Conservation (phyloP, 35 echinoderm and acorn worm species). For the Chiridota heheva region DNA sequence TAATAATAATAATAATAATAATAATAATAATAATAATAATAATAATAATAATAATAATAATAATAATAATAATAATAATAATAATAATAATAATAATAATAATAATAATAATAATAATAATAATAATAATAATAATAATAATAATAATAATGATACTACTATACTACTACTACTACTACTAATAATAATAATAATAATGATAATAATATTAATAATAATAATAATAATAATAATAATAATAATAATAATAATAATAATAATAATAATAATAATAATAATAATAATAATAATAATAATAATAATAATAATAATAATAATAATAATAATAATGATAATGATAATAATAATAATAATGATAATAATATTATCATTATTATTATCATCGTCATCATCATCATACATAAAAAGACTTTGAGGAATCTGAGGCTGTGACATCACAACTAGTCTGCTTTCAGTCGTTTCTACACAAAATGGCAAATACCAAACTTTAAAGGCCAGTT, state of each 20-base stretch:
- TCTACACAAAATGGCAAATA: too few species aligned
- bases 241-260: not conserved
- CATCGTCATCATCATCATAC: too few species aligned
- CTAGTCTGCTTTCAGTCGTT: too few species aligned
- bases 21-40: not conserved
- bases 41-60: not conserved
- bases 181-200: not conserved
- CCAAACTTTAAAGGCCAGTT: too few species aligned
- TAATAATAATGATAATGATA: not conserved
- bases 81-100: not conserved
- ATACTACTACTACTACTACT: too few species aligned
- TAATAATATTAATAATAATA: not conserved
- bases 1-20: not conserved
- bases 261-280: not conserved
- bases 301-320: not conserved
- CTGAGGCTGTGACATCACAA: too few species aligned
- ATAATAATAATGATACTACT: too few species aligned
- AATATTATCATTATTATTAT: too few species aligned
- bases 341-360: not conserved
- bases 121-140: not conserved
- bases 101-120: not conserved
- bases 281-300: not conserved
- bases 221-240: not conserved
- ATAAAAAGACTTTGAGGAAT: too few species aligned
- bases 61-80: not conserved